These are phyloP conservation scores for Montipora foliosa DNA, from an alignment of 64 coral and sea anemone species.

Conservation along the genomic window DNA sequence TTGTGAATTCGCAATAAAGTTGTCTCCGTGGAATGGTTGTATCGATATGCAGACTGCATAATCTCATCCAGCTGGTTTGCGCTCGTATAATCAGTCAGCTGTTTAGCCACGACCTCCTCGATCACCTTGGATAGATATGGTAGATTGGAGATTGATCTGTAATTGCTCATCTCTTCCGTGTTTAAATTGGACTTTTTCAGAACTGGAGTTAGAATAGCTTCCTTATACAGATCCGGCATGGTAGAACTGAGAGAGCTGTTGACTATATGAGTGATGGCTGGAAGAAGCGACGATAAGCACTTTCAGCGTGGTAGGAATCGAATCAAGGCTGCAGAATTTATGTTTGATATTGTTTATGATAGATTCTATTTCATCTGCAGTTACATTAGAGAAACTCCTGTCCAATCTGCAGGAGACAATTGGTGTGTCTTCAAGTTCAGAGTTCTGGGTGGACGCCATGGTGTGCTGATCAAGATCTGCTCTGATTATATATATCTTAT, in stretches of 20 bases:
- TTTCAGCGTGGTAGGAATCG: conserved; percentile 9
- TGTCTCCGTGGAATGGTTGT: conserved; percentile 43
- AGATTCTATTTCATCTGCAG: not conserved
- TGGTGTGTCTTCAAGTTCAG: conserved; percentile 4
- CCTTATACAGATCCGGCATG: conserved; percentile 24
- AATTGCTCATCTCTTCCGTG: conserved; percentile 1
- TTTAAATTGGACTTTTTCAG: not conserved
- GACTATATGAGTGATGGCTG: conserved; percentile 33
- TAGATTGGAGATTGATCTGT: not conserved
- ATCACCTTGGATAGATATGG: conserved; percentile 27
- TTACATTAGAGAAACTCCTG: conserved; percentile 3
- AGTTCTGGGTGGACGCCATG: not conserved
- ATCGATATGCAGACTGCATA: conserved; percentile 47
- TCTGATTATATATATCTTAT: not conserved
- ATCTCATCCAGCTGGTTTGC: conserved; percentile 21
- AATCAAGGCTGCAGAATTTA: conserved; percentile 36
- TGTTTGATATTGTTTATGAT: not conserved
- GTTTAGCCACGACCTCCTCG: not conserved
- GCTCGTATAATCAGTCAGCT: not conserved
- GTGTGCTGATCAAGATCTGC: conserved; percentile 12
- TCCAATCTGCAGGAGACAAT: not conserved
- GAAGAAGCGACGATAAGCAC: conserved; percentile 20
- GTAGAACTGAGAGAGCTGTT: not conserved
- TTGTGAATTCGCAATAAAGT: conserved; percentile 36
- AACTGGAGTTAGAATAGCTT: conserved; percentile 34